Evolutionary conservation across 2,797 vertebrate species (phyloP).

Genomic region (Etheostoma nigrum): DNA sequence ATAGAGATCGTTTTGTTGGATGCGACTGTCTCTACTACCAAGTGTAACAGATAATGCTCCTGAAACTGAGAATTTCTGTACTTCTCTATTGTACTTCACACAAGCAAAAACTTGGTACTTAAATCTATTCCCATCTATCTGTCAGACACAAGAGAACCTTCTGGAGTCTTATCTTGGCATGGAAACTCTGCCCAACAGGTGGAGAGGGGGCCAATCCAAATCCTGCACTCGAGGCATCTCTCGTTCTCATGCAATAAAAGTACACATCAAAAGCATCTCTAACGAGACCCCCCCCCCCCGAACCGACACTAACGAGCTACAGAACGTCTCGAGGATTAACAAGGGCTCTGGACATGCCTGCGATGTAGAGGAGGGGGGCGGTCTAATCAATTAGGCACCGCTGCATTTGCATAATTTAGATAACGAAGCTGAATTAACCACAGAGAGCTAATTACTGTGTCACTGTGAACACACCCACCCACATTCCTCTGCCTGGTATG

Average conservation of each 20-base stretch:
- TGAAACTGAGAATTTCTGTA: slow-evolving; percentile 18
- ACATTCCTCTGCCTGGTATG: slow-evolving; percentile 66
- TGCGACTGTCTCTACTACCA: background rate
- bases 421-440: slow-evolving; percentile 84
- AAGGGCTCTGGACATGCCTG: slow-evolving; percentile 77
- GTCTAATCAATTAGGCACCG: slow-evolving; percentile 84
- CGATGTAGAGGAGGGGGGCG: slow-evolving; percentile 60
- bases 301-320: slow-evolving; percentile 82
- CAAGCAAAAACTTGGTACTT: slow-evolving; percentile 48
- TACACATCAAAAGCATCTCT: slow-evolving; percentile 84
- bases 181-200: slow-evolving; percentile 74
- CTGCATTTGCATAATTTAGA: slow-evolving; percentile 87
- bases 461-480: slow-evolving; percentile 61
- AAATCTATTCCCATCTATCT: slow-evolving; percentile 59
- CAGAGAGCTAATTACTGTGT: slow-evolving; percentile 82
- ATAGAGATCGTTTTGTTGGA: background rate
- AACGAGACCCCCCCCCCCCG: slow-evolving; percentile 71
- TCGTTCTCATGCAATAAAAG: slow-evolving; percentile 83
- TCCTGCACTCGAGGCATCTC: slow-evolving; percentile 72
- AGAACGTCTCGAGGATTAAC: slow-evolving; percentile 83
- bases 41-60: slow-evolving; percentile 4
- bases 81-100: slow-evolving; percentile 21
- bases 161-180: slow-evolving; percentile 72
- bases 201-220: slow-evolving; percentile 73
- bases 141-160: slow-evolving; percentile 46